These are phyloP conservation scores for Rhagoletis zephyria DNA, from an alignment of 1,140 invertebrate genomes.

Conservation along the genomic window DNA sequence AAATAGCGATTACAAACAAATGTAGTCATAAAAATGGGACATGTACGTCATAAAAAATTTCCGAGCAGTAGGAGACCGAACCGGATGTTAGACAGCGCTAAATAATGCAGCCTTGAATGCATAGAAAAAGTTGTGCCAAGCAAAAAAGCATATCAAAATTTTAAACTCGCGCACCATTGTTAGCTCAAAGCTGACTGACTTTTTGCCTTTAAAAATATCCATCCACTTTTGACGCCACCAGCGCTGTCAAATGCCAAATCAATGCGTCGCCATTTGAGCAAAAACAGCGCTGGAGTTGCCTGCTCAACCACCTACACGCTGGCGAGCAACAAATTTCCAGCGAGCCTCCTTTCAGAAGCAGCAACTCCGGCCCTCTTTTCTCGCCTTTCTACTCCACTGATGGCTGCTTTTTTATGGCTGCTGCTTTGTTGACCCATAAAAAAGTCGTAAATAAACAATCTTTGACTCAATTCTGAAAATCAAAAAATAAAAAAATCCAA, in stretches of 20 bases:
- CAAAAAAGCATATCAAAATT: not conserved
- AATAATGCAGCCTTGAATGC: not conserved
- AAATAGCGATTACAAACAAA: not conserved
- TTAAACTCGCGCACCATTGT: too few species aligned
- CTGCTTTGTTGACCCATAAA: conserved; percentile 48
- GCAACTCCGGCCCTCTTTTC: not conserved
- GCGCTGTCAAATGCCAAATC: not conserved
- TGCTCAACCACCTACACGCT: not conserved
- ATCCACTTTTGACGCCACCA: not conserved
- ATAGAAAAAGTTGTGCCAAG: not conserved
- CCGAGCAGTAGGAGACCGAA: not conserved
- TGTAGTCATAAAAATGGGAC: not conserved
- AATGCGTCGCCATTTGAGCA: not conserved
- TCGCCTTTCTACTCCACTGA: not conserved
- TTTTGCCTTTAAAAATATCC: not conserved
- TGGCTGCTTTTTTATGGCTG: conserved; percentile 21
- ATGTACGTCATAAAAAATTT: not conserved
- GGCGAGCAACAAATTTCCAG: too few species aligned
- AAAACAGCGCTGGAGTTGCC: not conserved
- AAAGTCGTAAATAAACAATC: conserved; percentile 44
- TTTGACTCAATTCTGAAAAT: conserved; percentile 13
- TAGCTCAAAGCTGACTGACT: too few species aligned
- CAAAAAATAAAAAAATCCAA: not conserved
- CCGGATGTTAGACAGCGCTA: not conserved
- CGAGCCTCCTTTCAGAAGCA: not conserved